A percentile compares a stretch with the other conserved stretches of the same genome.
Evolutionary conservation across 2,113 vertebrate species (phyloP).

Genomic region (Gambusia holbrooki): DNA sequence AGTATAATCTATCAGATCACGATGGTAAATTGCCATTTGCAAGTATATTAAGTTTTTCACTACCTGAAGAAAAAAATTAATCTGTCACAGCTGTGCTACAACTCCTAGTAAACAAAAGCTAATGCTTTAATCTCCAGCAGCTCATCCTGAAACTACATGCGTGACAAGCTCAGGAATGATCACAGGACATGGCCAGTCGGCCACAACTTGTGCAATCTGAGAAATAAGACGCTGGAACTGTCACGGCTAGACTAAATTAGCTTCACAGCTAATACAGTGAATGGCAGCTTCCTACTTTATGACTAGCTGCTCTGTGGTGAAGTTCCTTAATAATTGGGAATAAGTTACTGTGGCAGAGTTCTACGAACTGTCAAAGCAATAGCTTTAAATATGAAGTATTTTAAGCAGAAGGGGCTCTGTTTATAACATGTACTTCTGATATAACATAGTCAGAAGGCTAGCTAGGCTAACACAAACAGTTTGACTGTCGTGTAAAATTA

Average conservation of each 20-base stretch:
- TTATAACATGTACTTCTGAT: not conserved
- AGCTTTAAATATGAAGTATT: not conserved
- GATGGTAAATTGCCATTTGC: not conserved
- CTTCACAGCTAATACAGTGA: slow-evolving; percentile 13
- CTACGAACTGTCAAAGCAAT: not conserved
- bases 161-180: slow-evolving; percentile 13
- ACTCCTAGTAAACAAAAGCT: slow-evolving; percentile 59
- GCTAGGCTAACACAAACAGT: not conserved
- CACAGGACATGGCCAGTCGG: slow-evolving; percentile 20
- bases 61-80: not conserved
- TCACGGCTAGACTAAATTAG: slow-evolving; percentile 19
- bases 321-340: not conserved
- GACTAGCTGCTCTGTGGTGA: not conserved
- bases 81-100: not conserved
- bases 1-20: not conserved
- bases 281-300: not conserved
- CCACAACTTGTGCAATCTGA: slow-evolving; percentile 8
- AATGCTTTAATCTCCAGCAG: slow-evolving; percentile 65
- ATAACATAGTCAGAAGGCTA: not conserved
- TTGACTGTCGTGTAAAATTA: not conserved
- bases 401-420: not conserved
- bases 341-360: not conserved
- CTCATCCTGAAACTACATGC: slow-evolving; percentile 21
- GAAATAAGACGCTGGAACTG: slow-evolving; percentile 32
- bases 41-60: not conserved